These are phyloP conservation scores for Heteractis magnifica DNA, from an alignment of 92 coral and sea anemone genomes.

Conservation along the genomic window DNA sequence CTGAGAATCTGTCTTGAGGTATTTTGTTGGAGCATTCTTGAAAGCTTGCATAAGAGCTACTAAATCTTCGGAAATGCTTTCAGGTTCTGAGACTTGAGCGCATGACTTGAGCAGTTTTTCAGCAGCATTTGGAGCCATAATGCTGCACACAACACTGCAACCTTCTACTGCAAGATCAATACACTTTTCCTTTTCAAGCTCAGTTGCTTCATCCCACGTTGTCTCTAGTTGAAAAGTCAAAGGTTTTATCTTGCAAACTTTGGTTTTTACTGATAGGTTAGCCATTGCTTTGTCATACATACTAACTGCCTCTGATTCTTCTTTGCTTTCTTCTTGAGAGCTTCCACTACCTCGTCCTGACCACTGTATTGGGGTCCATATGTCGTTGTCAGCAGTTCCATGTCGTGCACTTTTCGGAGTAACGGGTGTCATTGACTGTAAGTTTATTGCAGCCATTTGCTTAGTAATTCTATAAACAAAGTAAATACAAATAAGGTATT, in stretches of 20 bases:
- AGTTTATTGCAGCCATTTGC: no score
- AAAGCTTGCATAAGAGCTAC: constrained; percentile 15
- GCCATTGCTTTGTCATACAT: background rate
- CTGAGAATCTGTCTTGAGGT: constrained; percentile 32
- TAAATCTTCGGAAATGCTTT: background rate
- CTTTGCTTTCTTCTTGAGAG: no score
- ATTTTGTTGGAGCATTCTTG: constrained; percentile 24
- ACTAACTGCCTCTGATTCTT: background rate
- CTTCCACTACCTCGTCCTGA: no score
- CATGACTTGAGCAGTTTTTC: constrained; percentile 8
- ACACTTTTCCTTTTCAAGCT: constrained; percentile 6
- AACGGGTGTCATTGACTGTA: no score
- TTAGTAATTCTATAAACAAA: no score
- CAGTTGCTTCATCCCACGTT: constrained; percentile 14
- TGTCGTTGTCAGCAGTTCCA: no score
- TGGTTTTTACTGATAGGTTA: background rate
- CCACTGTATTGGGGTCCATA: no score
- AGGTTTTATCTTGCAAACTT: background rate
- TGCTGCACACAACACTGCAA: constrained; percentile 20
- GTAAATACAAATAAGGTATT: no score
- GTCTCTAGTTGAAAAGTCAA: background rate
- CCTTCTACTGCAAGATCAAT: constrained; percentile 30
- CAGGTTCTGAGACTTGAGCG: constrained; percentile 11
- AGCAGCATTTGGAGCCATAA: constrained; percentile 23
- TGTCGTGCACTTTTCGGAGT: no score